phyloP scores from a whole-genome alignment of 2,888 invertebrate species.

The Thereva unica region DNA sequence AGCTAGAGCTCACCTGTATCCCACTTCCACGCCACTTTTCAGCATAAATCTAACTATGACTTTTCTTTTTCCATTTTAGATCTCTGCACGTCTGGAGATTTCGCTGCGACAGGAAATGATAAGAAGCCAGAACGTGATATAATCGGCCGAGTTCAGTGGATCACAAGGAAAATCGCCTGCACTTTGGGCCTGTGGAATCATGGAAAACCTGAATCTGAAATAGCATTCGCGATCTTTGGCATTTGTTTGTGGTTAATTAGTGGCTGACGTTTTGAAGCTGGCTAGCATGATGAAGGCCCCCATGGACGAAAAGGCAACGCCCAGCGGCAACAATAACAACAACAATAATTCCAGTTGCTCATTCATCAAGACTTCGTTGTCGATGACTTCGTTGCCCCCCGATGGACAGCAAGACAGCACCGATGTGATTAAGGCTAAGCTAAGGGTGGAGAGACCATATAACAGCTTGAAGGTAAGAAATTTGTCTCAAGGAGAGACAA shows the following conservation, averaged over 20 bases:
- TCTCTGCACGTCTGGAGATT: conserved; percentile 1
- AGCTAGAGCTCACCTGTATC: conserved; percentile 4
- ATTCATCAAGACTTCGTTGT: conserved; percentile 58
- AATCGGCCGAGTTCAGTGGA: too few species aligned
- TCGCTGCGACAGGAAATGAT: not conserved
- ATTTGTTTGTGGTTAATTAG: too few species aligned
- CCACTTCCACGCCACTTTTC: not conserved
- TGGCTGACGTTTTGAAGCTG: not conserved
- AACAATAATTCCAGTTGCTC: conserved; percentile 37
- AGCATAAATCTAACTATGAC: not conserved
- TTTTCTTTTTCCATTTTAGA: conserved; percentile 21
- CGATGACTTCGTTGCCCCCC: conserved; percentile 78
- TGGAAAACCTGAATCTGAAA: too few species aligned
- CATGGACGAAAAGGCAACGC: conserved; percentile 15
- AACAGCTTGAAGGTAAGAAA: conserved; percentile 71
- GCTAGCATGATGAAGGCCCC: conserved; percentile 20
- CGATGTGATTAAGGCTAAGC: conserved; percentile 60
- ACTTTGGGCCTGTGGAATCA: too few species aligned
- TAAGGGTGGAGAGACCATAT: conserved; percentile 72
- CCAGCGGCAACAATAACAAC: not conserved
- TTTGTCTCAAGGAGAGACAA: not conserved
- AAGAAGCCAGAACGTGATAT: not conserved
- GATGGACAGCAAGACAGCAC: conserved; percentile 61
- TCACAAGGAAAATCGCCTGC: too few species aligned
- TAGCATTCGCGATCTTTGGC: too few species aligned